A percentile compares a stretch with the other conserved stretches of the same genome.
These are phyloP conservation scores for Nomada fabriciana DNA, from an alignment of 2,888 invertebrate genomes.

Conservation along the genomic window DNA sequence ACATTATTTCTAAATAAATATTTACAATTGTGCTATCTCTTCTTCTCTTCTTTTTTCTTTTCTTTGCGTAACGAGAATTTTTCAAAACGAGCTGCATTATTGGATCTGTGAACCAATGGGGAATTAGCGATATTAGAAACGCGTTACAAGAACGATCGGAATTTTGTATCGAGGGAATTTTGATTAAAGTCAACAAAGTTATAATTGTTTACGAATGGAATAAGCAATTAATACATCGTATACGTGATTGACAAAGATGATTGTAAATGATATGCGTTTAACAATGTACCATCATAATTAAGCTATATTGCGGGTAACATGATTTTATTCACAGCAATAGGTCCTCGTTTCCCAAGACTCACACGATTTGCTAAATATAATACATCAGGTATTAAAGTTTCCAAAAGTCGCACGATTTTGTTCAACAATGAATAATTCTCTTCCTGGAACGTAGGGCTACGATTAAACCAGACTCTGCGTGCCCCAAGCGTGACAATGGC, in stretches of 20 bases:
- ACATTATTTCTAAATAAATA: conserved; percentile 3
- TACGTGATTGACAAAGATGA: conserved; percentile 31
- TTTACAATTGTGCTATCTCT: conserved; percentile 3
- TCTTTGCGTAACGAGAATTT: conserved; percentile 17
- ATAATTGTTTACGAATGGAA: conserved; percentile 3
- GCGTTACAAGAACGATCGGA: conserved; percentile 7
- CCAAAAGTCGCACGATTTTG: conserved; percentile 12
- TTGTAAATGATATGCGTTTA: conserved; percentile 50
- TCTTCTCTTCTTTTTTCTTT: not conserved
- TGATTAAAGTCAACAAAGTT: not conserved
- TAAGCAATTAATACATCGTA: conserved; percentile 26
- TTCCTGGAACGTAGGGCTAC: conserved; percentile 34
- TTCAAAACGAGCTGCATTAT: conserved; percentile 50
- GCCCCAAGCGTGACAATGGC: conserved; percentile 37
- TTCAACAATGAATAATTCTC: conserved; percentile 21
- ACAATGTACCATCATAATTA: conserved; percentile 35
- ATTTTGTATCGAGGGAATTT: not conserved
- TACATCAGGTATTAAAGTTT: conserved; percentile 51
- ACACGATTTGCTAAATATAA: conserved; percentile 38
- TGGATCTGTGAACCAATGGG: not conserved
- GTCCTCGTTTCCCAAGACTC: not conserved
- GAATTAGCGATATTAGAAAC: conserved; percentile 20
- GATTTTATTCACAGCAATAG: conserved; percentile 23
- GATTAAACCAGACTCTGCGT: conserved; percentile 30
- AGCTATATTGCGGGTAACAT: conserved; percentile 12